Base-by-base conservation (phyloP, 2,113 vertebrate species). In the Albula goreensis region DNA sequence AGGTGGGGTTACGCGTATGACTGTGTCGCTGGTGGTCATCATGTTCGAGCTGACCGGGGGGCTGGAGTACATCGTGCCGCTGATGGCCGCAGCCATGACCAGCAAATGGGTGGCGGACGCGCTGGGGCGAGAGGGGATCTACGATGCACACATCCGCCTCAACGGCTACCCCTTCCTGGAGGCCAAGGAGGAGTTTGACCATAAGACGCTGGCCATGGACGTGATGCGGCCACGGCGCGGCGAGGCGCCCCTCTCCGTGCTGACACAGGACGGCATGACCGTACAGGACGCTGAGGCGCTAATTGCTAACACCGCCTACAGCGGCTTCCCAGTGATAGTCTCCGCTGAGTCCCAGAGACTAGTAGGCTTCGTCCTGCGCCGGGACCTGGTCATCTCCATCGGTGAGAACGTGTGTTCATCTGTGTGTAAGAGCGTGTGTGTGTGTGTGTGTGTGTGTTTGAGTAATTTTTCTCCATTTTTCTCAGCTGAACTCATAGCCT, bases 71-170 rank as follows among this genome's bases (percentile, higher is more conserved):
- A 97, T 97, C 0, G 97, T 97, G 78, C 97, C 97, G 49, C 92
- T 97, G 86, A 97, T 97, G 97, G 97, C 97, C 15, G 97, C 97
- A 0, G 95, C 96, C 66, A 97, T 97, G 97, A 97, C 97, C 90
- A 97, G 97, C 95, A 97, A 97, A 88, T 97, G 97, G 97, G 97
- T 97, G 86, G 97, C 96, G 0, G 97, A 97, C 0, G 97, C 97
- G 70, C 92, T 97, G 0, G 96, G 97, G 17, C 91, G 96, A 4
- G 97, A 97, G 31, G 97, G 97, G 7, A 97, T 97, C 78, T 97
- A 97, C 2, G 97, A 97, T 2, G 97, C 97, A 57, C 97, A 97
- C 25, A 97, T 97, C 60, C 96, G 95, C 83, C 94, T 97, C 84
- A 97, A 97, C 0, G 96, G 97, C 0, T 97, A 97, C 91, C 97